Base-by-base conservation (phyloP, 2,888 invertebrate species). In the Andricus curvator region DNA sequence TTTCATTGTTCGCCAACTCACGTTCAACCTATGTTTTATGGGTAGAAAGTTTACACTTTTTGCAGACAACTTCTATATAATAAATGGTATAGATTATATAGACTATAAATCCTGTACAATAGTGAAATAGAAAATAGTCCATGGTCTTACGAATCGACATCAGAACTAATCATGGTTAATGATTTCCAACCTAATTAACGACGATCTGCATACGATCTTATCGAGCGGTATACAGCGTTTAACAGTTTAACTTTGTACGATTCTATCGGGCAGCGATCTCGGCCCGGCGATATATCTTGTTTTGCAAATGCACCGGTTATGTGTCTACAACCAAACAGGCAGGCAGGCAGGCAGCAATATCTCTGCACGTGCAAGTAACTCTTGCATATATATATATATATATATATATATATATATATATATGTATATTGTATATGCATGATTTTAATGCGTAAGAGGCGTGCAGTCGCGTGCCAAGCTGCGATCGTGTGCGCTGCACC, bases 381-480 rank as follows among this genome's bases (percentile, higher is more conserved):
- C 44, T 17, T 68, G 48, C 68, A 48, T 44, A 44, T 22, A 66
- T 37, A 20, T 66, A n/a, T n/a, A n/a, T n/a, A n/a, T n/a, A 66
- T 66, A 33, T 66, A 9, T 37, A 37, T 37, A 37, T 9, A n/a
- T n/a, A n/a, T n/a, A n/a, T n/a, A n/a, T n/a, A n/a, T n/a, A 66
- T 66, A 33, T 66, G 37, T 37, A 37, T 37, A 37, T 9, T 41
- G 13, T 22, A n/a, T 9, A 56, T 74, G 51, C 33, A 74, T 74
- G 70, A 74, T 56, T 74, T 74, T 74, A 74, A 74, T 74, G 70
- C 51, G 70, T 78, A 68, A 77, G 78, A 78, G 77, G 80, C 84
- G 83, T 82, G 83, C 81, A 85, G 88, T 87, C 89, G 89, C 89
- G 90, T 89, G 89, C 88, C 89, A 78, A 65, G 78, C 79, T 62